These are phyloP conservation scores for Papilio dardanus DNA, from an alignment of 1,140 invertebrate genomes.

Conservation along the genomic window DNA sequence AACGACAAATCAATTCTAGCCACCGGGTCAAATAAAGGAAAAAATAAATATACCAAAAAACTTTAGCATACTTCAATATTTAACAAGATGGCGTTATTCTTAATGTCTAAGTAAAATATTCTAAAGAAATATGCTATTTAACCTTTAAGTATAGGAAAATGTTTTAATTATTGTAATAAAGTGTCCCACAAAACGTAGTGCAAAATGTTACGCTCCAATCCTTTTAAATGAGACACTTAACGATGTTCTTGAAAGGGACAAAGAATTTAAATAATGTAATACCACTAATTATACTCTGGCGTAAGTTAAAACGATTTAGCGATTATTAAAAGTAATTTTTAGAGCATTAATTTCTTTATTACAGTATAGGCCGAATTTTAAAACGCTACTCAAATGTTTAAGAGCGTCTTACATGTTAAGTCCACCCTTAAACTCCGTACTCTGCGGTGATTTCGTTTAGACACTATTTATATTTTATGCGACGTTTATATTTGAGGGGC, in stretches of 20 bases:
- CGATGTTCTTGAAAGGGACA: conserved; percentile 40
- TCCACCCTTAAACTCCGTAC: too few species aligned
- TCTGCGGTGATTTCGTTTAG: too few species aligned
- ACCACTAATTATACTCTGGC: conserved; percentile 48
- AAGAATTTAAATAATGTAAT: conserved; percentile 54
- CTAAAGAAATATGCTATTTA: not conserved
- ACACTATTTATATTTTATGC: too few species aligned
- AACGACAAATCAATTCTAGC: too few species aligned
- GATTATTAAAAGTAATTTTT: conserved; percentile 19
- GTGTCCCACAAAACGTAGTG: conserved; percentile 22
- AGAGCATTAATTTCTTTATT: too few species aligned
- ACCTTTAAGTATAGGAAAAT: conserved; percentile 22
- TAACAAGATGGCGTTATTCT: not conserved
- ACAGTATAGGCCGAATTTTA: too few species aligned
- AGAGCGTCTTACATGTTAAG: too few species aligned
- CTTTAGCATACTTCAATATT: not conserved
- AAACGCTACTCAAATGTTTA: too few species aligned
- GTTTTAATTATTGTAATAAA: conserved; percentile 36
- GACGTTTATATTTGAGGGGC: too few species aligned
- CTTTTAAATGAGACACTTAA: conserved; percentile 42
- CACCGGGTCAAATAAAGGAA: not conserved
- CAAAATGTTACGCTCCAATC: conserved; percentile 33
- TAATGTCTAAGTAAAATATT: not conserved
- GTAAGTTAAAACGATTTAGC: conserved; percentile 42
- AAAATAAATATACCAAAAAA: not conserved